Evolutionary conservation across 2,797 vertebrate species (phyloP), one percentile per base, ranked within the genome.

Genomic region (Rachycentron canadum): DNA sequence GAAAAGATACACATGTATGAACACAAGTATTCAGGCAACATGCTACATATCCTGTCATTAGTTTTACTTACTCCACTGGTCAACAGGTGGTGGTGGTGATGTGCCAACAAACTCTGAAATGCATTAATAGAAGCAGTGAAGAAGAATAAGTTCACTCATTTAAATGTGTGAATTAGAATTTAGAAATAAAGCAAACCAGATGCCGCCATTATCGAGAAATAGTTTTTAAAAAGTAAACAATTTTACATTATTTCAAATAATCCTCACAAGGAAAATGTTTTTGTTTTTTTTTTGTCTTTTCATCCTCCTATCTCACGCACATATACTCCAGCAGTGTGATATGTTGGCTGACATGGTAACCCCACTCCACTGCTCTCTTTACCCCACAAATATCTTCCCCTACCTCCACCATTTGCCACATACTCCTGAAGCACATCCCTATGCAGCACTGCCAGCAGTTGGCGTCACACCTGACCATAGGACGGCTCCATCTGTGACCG

Each of bases 401-500:
- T 0, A 7, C 32, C 14, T 38, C 34, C 26, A 14, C 57, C 40
- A 25, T 52, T 23, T 69, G 25, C 67, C 2, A 10, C 80, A 70
- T 83, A 75, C 79, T 52, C 38, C 41, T 28, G 56, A 55, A 34
- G 30, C 47, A 56, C 52, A 60, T 81, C 43, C 45, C 36, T 9
- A 5, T 53, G 66, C 78, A 61, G 47, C 13, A 2, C 64, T 21
- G 55, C 61, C 83, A 79, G 72, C 75, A 67, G 53, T 67, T 55
- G 56, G 76, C 59, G 36, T 80, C 87, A 84, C 79, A 86, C 86
- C 87, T 86, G 88, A 86, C 86, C 49, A 34, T 26, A 40, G 87
- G 78, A 73, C 41, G 28, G 82, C 78, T 89, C 88, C 90, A 88
- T 91, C 89, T 87, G 90, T 79, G 86, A 85, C 86, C 57, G 73